These are phyloP conservation scores for Mustelus asterias DNA, from an alignment of 2,113 vertebrate genomes.

Conservation along the genomic window DNA sequence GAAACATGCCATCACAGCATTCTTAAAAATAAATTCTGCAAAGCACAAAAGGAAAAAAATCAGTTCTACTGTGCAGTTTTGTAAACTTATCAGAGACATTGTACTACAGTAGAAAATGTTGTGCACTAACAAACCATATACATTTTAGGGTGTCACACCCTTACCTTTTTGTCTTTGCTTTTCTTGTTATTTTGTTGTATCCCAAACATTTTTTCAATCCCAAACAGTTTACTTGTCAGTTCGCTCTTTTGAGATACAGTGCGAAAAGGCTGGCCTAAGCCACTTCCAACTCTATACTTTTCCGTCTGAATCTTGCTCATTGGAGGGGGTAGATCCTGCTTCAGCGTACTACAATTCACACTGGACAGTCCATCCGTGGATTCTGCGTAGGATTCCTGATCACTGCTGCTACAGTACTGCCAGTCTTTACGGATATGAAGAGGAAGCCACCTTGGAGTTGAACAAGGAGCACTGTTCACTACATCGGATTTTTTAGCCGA, in stretches of 20 bases:
- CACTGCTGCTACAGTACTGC: constrained; percentile 75
- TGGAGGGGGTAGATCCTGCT: constrained; percentile 71
- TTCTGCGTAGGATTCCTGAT: constrained; percentile 94
- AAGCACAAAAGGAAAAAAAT: constrained; percentile 13
- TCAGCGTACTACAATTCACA: constrained; percentile 79
- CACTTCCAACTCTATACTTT: constrained; percentile 79
- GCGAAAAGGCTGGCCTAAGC: constrained; percentile 59
- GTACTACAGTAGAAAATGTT: not conserved
- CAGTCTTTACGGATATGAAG: constrained; percentile 85
- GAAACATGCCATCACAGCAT: constrained; percentile 22
- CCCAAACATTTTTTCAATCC: constrained; percentile 61
- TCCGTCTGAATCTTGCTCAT: constrained; percentile 97
- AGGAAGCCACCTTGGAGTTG: constrained; percentile 77
- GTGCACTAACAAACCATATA: not conserved
- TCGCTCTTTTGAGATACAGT: constrained; percentile 70
- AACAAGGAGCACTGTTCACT: constrained; percentile 46
- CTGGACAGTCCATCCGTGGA: constrained; percentile 97
- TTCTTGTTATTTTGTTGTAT: constrained; percentile 65
- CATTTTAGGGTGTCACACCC: constrained; percentile 36
- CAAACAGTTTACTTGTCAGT: constrained; percentile 83
- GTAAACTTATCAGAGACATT: not conserved
- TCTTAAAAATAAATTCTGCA: constrained; percentile 27
- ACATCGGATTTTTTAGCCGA: constrained; percentile 61
- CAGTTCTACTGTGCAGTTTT: not conserved
- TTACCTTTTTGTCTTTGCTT: constrained; percentile 82